Percentiles rank a stretch among this genome's conserved stretches.
Conservation (phyloP, 2,113 vertebrate genomes). For the Gallinago media region DNA sequence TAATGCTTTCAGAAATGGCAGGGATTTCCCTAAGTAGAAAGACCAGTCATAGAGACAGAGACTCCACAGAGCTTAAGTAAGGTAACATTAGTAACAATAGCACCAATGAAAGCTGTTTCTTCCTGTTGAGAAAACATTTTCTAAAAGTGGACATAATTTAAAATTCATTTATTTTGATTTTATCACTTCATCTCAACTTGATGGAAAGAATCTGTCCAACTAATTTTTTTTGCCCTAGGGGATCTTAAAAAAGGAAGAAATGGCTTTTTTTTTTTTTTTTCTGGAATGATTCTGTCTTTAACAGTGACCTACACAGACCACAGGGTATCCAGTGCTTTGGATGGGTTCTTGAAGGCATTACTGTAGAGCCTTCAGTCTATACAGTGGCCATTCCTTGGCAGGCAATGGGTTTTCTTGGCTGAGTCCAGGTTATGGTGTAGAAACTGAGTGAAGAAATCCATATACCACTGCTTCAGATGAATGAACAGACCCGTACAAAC, state of each 20-base stretch:
- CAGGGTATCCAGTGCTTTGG: not conserved
- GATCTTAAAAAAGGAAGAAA: not conserved
- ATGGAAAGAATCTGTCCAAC: not conserved
- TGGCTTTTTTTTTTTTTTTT: not conserved
- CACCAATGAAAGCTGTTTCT: not conserved
- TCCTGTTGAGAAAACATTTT: not conserved
- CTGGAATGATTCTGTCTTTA: not conserved
- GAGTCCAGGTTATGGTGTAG: not conserved
- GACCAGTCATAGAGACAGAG: not conserved
- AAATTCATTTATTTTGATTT: not conserved
- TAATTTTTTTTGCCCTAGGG: not conserved
- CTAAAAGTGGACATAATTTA: not conserved
- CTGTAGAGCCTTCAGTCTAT: not conserved
- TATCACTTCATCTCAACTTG: not conserved
- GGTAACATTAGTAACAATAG: not conserved
- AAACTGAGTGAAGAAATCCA: not conserved
- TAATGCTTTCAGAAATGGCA: not conserved
- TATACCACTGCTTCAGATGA: not conserved
- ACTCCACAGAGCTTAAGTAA: not conserved
- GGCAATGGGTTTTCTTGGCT: not conserved
- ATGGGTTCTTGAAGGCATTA: not conserved
- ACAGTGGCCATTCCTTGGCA: not conserved
- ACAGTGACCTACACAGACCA: not conserved
- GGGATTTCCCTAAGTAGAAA: not conserved
- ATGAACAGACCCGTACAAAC: not conserved